phyloP scores from a whole-genome alignment of 2,888 invertebrate genomes.

The Boloria euphrosyne region DNA sequence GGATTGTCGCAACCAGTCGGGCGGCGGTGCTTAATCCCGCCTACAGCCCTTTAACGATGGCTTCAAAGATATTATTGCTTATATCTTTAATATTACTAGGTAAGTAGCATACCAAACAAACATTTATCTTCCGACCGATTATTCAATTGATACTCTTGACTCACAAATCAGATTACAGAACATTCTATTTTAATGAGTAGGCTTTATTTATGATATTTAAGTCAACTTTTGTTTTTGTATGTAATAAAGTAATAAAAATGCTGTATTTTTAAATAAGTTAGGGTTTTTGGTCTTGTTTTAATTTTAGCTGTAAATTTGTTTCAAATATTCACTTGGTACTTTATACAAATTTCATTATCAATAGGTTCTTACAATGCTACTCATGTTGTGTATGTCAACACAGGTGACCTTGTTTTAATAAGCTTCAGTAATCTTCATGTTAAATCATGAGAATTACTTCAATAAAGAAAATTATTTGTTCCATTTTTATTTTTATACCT shows the following conservation, averaged over 20 bases:
- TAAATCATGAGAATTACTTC: no score
- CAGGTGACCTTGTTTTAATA: background rate
- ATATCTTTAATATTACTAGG: slow-evolving; percentile 57
- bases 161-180: slow-evolving; percentile 25
- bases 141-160: slow-evolving; percentile 34
- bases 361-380: background rate
- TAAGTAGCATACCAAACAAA: slow-evolving; percentile 48
- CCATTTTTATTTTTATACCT: no score
- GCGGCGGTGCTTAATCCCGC: slow-evolving; percentile 56
- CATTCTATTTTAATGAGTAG: slow-evolving; percentile 30
- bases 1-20: slow-evolving; percentile 64
- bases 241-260: slow-evolving; percentile 5
- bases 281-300: no score
- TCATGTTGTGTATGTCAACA: background rate
- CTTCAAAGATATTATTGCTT: slow-evolving; percentile 49
- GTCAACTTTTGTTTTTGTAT: slow-evolving; percentile 1
- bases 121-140: slow-evolving; percentile 29
- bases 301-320: no score
- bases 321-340: no score
- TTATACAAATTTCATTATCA: no score
- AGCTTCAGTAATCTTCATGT: no score
- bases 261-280: background rate
- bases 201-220: slow-evolving; percentile 20
- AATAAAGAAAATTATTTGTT: no score
- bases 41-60: slow-evolving; percentile 59